Evolutionary conservation across 2,888 invertebrate species (phyloP).

Genomic region (Parascotia fuliginaria): DNA sequence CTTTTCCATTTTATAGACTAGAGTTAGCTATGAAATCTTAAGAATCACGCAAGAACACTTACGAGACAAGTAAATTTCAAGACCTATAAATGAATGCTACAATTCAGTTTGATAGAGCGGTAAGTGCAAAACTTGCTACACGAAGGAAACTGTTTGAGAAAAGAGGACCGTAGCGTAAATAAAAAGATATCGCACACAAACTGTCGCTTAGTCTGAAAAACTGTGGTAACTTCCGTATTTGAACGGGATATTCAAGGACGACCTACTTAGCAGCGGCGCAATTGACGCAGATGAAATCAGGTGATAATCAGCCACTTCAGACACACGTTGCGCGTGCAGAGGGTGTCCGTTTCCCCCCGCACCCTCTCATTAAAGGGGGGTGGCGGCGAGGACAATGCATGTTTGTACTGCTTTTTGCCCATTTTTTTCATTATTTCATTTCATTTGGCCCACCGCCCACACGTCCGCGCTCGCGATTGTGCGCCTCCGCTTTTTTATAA

Average conservation of each 20-base stretch:
- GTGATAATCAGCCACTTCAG: slow-evolving; percentile 83
- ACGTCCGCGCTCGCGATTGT: slow-evolving; percentile 85
- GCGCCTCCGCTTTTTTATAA: slow-evolving; percentile 84
- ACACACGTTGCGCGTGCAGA: slow-evolving; percentile 63
- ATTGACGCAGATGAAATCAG: slow-evolving; percentile 73
- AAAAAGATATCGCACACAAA: background rate
- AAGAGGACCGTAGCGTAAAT: background rate
- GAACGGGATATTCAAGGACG: slow-evolving; percentile 10
- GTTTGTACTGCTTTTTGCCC: slow-evolving; percentile 86
- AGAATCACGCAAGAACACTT: no score
- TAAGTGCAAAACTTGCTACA: background rate
- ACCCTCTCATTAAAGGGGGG: slow-evolving; percentile 79
- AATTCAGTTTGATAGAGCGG: background rate
- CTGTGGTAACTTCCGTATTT: background rate
- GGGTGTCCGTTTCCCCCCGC: slow-evolving; percentile 51
- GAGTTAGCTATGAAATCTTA: no score
- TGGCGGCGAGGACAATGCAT: slow-evolving; percentile 82
- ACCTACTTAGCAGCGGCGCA: slow-evolving; percentile 37
- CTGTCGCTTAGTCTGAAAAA: background rate
- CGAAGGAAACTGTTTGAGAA: background rate
- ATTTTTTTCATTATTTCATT: slow-evolving; percentile 87
- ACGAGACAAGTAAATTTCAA: no score
- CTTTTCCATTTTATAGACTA: no score
- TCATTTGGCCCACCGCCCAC: slow-evolving; percentile 84
- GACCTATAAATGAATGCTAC: no score